These are phyloP conservation scores for Notechis scutatus DNA, from an alignment of 2,113 vertebrate species.

Conservation along the genomic window DNA sequence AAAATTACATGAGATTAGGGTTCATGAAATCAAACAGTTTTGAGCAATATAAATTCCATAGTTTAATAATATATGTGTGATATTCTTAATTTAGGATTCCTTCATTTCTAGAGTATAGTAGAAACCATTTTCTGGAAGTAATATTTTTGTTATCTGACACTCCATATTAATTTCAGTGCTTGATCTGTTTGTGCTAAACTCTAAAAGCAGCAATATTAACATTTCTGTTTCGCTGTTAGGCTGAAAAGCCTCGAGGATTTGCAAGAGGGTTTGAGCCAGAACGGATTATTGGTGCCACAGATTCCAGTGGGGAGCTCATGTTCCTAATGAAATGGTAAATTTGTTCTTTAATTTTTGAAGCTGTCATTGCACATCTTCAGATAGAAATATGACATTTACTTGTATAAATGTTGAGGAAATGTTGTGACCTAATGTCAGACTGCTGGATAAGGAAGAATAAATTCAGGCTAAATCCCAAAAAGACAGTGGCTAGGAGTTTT, in stretches of 20 bases:
- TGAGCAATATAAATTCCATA: not conserved
- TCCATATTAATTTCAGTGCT: not conserved
- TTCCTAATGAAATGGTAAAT: slow-evolving; percentile 99
- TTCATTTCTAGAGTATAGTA: not conserved
- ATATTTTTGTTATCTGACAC: not conserved
- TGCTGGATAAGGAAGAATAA: not conserved
- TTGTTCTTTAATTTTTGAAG: slow-evolving; percentile 17
- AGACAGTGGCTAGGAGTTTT: not conserved
- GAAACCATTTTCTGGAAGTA: not conserved
- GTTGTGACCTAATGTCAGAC: not conserved
- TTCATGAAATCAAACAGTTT: not conserved
- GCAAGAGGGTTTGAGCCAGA: slow-evolving; percentile 92
- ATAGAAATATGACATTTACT: not conserved
- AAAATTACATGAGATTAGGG: not conserved
- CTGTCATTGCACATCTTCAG: not conserved
- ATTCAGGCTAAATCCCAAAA: not conserved
- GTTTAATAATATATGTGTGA: not conserved
- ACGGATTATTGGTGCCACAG: slow-evolving; percentile 97
- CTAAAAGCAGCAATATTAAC: not conserved
- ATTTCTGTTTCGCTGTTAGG: slow-evolving; percentile 66
- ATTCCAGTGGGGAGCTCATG: slow-evolving; percentile 98
- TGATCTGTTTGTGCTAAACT: not conserved
- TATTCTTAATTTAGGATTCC: not conserved
- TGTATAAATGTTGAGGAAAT: not conserved
- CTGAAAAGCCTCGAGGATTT: slow-evolving; percentile 92